phyloP scores from a whole-genome alignment of 2,888 invertebrate species.

The Hydroisotoma schaefferi region DNA sequence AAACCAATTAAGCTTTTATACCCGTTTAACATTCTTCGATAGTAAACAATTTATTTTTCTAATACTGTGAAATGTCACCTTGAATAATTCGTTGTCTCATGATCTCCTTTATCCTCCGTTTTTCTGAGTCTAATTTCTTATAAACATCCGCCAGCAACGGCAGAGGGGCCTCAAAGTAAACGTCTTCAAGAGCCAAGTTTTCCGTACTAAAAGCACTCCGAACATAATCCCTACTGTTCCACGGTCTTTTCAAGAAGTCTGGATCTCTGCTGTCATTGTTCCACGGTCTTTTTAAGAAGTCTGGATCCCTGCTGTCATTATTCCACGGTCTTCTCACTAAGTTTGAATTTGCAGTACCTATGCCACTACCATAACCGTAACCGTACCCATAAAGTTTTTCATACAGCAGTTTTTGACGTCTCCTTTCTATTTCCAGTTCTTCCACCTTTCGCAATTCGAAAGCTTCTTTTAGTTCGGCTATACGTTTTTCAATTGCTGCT shows the following conservation, averaged over 20 bases:
- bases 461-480: slow-evolving; percentile 25
- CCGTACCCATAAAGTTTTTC: not conserved
- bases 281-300: not conserved
- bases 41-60: not conserved
- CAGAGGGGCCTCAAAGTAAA: slow-evolving; percentile 43
- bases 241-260: slow-evolving; percentile 11
- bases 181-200: slow-evolving; percentile 35
- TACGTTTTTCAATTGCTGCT: slow-evolving; percentile 24
- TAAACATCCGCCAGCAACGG: slow-evolving; percentile 43
- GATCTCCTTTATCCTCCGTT: slow-evolving; percentile 40
- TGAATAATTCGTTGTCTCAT: slow-evolving; percentile 42
- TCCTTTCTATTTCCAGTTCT: slow-evolving; percentile 19
- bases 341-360: too few species aligned
- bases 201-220: slow-evolving; percentile 30
- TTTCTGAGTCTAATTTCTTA: slow-evolving; percentile 41
- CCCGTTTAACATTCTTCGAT: not conserved
- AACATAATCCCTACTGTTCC: slow-evolving; percentile 46
- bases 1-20: not conserved
- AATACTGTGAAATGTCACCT: slow-evolving; percentile 11
- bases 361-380: too few species aligned
- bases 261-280: not conserved
- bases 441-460: slow-evolving; percentile 27
- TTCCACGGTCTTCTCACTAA: not conserved
- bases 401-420: slow-evolving; percentile 13
- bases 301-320: not conserved